Percentiles rank a stretch among this genome's conserved stretches.
Evolutionary conservation across 2,797 vertebrate species (phyloP).

Genomic region (Rhodeus uyekii): DNA sequence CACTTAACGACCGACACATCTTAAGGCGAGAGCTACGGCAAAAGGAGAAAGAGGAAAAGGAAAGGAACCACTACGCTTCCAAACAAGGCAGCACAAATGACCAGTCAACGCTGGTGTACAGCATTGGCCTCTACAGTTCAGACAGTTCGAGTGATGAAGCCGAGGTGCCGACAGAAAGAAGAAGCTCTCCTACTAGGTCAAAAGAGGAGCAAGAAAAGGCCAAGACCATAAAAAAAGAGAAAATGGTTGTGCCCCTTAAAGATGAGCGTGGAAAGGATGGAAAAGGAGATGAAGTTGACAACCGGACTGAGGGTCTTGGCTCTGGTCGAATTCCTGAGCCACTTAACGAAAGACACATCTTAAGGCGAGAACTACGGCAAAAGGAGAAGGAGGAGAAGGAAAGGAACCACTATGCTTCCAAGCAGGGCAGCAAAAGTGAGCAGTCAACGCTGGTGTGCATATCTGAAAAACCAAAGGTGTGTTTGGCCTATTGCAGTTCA

Average conservation of each 20-base stretch:
- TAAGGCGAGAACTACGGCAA: constrained; percentile 88
- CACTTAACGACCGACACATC: constrained; percentile 90
- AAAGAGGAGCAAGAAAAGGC: no score
- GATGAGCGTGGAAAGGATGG: no score
- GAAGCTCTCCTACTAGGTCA: constrained; percentile 83
- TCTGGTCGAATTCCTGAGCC: no score
- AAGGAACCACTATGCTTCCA: constrained; percentile 82
- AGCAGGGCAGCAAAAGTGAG: constrained; percentile 84
- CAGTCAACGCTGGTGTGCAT: constrained; percentile 82
- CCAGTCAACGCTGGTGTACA: no score
- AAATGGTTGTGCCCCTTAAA: no score
- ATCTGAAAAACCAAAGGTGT: constrained; percentile 87
- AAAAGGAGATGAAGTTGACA: no score
- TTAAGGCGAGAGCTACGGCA: constrained; percentile 89
- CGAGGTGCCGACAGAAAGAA: constrained; percentile 86
- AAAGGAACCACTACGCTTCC: constrained; percentile 81
- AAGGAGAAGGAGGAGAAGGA: constrained; percentile 87
- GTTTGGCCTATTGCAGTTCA: constrained; percentile 89
- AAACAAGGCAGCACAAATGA: constrained; percentile 86
- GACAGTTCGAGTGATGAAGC: constrained; percentile 96
- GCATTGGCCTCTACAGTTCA: constrained; percentile 91
- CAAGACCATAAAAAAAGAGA: no score
- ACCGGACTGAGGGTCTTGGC: no score
- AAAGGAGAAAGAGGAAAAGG: constrained; percentile 86
- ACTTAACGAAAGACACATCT: constrained; percentile 90